These are phyloP conservation scores for Lutraria rhynchaena DNA, from an alignment of 1,140 invertebrate genomes.

Conservation along the genomic window DNA sequence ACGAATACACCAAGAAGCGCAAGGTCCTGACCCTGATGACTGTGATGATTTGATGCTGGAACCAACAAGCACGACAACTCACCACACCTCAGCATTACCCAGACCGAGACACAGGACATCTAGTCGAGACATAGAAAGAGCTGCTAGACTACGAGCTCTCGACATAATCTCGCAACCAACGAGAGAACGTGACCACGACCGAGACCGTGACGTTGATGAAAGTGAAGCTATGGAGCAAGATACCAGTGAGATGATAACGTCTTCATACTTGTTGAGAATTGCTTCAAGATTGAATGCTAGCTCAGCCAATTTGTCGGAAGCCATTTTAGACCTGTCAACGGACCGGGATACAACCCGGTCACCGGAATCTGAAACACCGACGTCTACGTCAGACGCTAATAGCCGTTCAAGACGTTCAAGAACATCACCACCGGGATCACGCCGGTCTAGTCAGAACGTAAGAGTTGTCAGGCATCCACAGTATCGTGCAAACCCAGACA, in stretches of 20 bases:
- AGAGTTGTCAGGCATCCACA: conserved; percentile 65
- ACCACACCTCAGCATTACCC: background rate
- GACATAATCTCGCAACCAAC: conserved; percentile 9
- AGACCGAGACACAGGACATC: background rate
- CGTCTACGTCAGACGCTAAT: conserved; percentile 8
- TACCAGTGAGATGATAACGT: conserved; percentile 57
- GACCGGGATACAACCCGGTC: conserved; percentile 21
- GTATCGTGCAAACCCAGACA: conserved; percentile 20
- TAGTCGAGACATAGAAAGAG: conserved; percentile 8
- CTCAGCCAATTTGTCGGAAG: conserved; percentile 67
- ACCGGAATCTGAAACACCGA: conserved; percentile 10
- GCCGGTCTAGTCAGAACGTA: conserved; percentile 58
- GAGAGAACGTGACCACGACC: background rate
- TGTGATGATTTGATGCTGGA: conserved; percentile 44
- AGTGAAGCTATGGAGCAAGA: conserved; percentile 58
- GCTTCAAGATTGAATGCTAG: conserved; percentile 66
- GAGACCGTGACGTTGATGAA: conserved; percentile 54
- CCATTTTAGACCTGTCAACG: conserved; percentile 53
- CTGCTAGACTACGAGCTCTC: conserved; percentile 3
- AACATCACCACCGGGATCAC: conserved; percentile 51
- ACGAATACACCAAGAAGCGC: conserved; percentile 20
- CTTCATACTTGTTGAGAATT: conserved; percentile 64
- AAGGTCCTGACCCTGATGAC: conserved; percentile 38
- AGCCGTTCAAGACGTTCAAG: conserved; percentile 41
- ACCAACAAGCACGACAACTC: background rate